Conservation (phyloP, 2,888 invertebrate species). For the Rhagonycha lutea region DNA sequence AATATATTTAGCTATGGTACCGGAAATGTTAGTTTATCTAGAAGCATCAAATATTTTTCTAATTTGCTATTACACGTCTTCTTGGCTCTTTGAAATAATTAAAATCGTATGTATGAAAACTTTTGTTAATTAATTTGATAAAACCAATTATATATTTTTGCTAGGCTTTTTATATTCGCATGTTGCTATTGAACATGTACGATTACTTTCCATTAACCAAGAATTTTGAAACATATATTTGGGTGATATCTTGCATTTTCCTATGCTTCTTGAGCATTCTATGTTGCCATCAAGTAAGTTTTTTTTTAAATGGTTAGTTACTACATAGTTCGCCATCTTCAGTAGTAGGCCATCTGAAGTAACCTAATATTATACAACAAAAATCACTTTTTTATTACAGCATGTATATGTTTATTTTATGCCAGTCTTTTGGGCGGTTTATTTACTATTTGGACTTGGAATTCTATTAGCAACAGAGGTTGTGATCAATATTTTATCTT, state of each 20-base stretch:
- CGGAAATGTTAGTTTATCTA: slow-evolving; percentile 33
- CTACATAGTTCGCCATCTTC: too few relatives aligned
- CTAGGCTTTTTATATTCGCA: slow-evolving; percentile 31
- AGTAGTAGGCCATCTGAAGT: too few relatives aligned
- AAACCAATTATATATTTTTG: slow-evolving; percentile 4
- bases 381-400: not conserved
- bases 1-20: slow-evolving; percentile 32
- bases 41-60: slow-evolving; percentile 30
- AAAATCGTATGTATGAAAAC: slow-evolving; percentile 27
- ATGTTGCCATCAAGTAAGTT: not conserved
- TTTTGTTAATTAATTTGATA: not conserved
- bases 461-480: not conserved
- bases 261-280: not conserved
- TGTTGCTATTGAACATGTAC: slow-evolving; percentile 35
- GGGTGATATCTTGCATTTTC: slow-evolving; percentile 1
- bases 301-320: too few relatives aligned
- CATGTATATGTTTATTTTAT: not conserved
- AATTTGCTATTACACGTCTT: slow-evolving; percentile 25
- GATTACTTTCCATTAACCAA: slow-evolving; percentile 36
- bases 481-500: not conserved
- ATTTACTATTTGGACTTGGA: not conserved
- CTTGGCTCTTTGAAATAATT: slow-evolving; percentile 33
- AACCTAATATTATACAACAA: too few relatives aligned
- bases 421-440: not conserved
- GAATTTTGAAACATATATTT: slow-evolving; percentile 32